Evolutionary conservation across 2,113 vertebrate genomes (phyloP), one percentile per base, ranked within the genome.

Genomic region (Polypterus bichir): DNA sequence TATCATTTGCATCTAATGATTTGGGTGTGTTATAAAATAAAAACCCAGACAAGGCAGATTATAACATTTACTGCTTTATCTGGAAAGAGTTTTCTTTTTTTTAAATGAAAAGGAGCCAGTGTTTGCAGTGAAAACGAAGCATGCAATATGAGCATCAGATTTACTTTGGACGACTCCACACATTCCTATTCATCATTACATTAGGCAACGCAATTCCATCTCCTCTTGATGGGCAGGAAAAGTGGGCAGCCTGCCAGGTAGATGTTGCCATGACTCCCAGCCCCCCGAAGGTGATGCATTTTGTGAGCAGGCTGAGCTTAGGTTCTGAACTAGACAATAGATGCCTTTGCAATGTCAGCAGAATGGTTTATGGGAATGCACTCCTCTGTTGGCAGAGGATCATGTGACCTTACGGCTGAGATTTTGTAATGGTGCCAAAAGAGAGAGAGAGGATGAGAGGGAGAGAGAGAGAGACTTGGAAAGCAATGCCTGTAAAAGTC

Each of bases 261-360:
- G 80, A 90, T 82, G 90, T 94, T 97, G 89, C 91, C 89, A 94
- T 96, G 93, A 88, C 90, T 89, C 88, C 91, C 89, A 90, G 84
- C 87, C 84, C 77, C 84, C 81, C 82, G 89, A 91, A 91, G 89
- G 88, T 93, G 86, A 88, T 89, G 86, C 82, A 83, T 89, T 90
- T 87, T 87, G 74, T 64, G 76, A 89, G 85, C 87, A 84, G 86
- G 81, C 83, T 84, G 81, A 84, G 90, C 86, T 87, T 86, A 86
- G 85, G 74, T 87, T 93, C 89, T 87, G 87, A 88, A 91, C 85
- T 81, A 91, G 89, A 95, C 89, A 94, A 93, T 93, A 93, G 92
- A 91, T 89, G 86, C 91, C 92, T 93, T 93, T 79, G 88, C 90
- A 87, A 78, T 85, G 88, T 94, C 90, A 90, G 91, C 90, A 89